Evolutionary conservation across 2,113 vertebrate species (phyloP), one percentile per base, ranked within the genome.

Genomic region (Chloroceryle aenea): DNA sequence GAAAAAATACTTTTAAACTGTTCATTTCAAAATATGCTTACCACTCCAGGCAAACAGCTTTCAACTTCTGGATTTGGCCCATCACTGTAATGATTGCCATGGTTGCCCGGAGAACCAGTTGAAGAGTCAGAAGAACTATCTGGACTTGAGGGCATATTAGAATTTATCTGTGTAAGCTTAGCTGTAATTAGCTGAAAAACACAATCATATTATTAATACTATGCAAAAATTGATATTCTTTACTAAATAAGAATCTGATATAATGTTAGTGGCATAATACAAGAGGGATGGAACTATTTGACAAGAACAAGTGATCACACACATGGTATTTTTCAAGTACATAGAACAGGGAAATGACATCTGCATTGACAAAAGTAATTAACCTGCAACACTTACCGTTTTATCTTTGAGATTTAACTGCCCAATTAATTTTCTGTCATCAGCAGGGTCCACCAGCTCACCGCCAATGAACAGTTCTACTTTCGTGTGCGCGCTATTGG

Each of bases 81-180:
- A 93, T 99, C 99, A 17, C 99, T 99, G 93, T 98, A 99, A 98
- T 99, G 99, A 98, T 99, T 99, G 90, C 99, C 99, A 43, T 99
- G 99, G 98, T 99, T 99, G 95, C 99, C 99, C 62, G 99, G 99
- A 86, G 99, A 99, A 66, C 99, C 99, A 93, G 99, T 99, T 95
- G 99, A 99, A 81, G 99, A 99, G 97, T 99, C 99, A 77, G 99
- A 99, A 85, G 99, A 99, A 96, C 99, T 99, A 98, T 99, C 99
- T 90, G 99, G 99, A 95, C 99, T 99, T 94, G 99, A 99, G 97
- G 99, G 99, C 99, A 99, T 99, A 97, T 99, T 99, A 97, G 99
- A 99, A 98, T 99, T 99, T 98, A 99, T 99, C 97, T 99, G 99
- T 64, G 99, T 99, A 95, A 99, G 98, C 98, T 99, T 99, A 94